A percentile compares a stretch with the other conserved stretches of the same genome.
Evolutionary conservation across 2,888 invertebrate species (phyloP).

Genomic region (Gymnoscelis rufifasciata): DNA sequence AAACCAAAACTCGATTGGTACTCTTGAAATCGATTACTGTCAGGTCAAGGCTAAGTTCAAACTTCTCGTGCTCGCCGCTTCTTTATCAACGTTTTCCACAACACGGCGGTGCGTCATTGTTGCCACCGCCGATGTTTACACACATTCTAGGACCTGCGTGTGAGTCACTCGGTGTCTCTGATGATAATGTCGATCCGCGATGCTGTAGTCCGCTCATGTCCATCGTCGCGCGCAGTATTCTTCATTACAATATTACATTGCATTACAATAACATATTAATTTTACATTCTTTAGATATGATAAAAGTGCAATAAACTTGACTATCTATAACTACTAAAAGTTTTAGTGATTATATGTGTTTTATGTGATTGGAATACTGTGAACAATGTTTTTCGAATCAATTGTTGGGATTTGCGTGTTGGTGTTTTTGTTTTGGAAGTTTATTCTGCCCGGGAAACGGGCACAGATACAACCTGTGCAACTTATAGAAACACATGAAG

Average conservation of each 20-base stretch:
- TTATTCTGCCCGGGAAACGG: conserved; percentile 38
- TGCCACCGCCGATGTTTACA: conserved; percentile 60
- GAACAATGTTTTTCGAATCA: conserved; percentile 64
- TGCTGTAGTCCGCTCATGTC: conserved; percentile 52
- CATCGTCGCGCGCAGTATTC: conserved; percentile 31
- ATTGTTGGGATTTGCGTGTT: conserved; percentile 59
- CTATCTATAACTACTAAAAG: conserved; percentile 52
- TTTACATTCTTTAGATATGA: conserved; percentile 27
- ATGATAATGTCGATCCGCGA: conserved; percentile 56
- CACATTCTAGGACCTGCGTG: conserved; percentile 57
- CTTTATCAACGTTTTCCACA: conserved; percentile 49
- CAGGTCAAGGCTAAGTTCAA: conserved; percentile 34
- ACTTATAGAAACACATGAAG: conserved; percentile 17
- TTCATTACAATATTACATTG: conserved; percentile 20
- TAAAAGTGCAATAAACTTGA: conserved; percentile 35
- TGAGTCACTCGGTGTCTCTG: conserved; percentile 61
- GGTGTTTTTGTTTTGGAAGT: conserved; percentile 61
- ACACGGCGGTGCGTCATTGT: conserved; percentile 62
- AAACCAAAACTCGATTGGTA: conserved; percentile 4
- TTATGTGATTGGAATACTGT: conserved; percentile 53
- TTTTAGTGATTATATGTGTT: conserved; percentile 46
- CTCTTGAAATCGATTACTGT: conserved; percentile 16
- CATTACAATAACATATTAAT: conserved; percentile 18
- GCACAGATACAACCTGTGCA: conserved; percentile 24
- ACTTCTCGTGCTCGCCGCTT: conserved; percentile 47